Percentiles rank a stretch among this genome's conserved stretches.
Conservation (phyloP, 2,113 vertebrate genomes). For the Siphamia tubifer region DNA sequence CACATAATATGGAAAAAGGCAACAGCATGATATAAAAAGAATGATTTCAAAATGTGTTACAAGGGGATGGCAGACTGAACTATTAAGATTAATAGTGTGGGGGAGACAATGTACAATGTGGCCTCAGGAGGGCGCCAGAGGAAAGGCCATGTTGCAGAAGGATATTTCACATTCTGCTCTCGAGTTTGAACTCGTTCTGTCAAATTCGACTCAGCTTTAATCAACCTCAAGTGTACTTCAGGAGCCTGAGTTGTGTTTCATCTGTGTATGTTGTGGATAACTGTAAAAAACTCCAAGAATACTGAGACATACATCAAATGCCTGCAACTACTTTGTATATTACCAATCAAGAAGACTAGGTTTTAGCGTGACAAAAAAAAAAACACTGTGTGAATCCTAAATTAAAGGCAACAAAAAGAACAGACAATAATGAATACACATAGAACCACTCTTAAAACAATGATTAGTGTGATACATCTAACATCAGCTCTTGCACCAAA, state of each 20-base stretch:
- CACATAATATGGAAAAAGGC: not conserved
- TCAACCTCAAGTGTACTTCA: no score
- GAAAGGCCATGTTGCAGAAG: not conserved
- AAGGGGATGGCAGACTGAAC: not conserved
- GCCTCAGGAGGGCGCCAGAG: constrained; percentile 47
- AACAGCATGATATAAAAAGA: not conserved
- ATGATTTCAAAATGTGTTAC: not conserved
- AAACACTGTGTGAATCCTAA: not conserved
- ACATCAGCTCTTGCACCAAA: constrained; percentile 1
- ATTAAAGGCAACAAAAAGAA: constrained; percentile 8
- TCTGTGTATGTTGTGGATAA: no score
- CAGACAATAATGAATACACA: not conserved
- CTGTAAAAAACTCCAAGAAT: no score
- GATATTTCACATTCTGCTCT: no score
- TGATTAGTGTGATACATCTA: not conserved
- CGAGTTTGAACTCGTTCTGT: no score
- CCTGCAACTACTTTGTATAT: not conserved
- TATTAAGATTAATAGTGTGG: no score
- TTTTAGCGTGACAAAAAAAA: not conserved
- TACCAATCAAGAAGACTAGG: not conserved
- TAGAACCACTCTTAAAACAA: not conserved
- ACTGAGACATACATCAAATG: not conserved
- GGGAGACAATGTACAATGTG: not conserved
- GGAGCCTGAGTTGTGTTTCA: no score
- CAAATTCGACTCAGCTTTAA: no score